Evolutionary conservation across 2,888 invertebrate species (phyloP).

Genomic region (Gortyna flavago): DNA sequence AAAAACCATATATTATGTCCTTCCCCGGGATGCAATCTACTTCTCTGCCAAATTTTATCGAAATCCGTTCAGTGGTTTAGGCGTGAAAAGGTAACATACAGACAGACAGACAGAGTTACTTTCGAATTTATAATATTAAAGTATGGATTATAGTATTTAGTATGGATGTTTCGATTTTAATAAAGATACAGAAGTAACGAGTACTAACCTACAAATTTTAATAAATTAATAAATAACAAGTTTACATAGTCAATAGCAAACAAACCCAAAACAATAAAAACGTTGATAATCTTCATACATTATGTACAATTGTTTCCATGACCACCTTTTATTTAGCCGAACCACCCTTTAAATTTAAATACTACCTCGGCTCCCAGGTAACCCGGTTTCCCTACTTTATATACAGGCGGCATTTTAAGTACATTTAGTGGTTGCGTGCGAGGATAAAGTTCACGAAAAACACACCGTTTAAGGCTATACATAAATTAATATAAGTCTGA

Average conservation of each 20-base stretch:
- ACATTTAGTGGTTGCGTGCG: constrained; percentile 57
- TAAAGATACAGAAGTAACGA: background rate
- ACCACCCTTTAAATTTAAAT: constrained; percentile 51
- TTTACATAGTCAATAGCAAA: background rate
- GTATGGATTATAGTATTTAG: too few species aligned
- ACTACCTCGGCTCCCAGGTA: constrained; percentile 12
- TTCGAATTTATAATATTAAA: too few species aligned
- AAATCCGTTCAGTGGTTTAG: too few species aligned
- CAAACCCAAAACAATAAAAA: background rate
- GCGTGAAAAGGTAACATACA: too few species aligned
- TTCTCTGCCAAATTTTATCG: too few species aligned
- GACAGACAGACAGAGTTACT: too few species aligned
- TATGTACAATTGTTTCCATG: constrained; percentile 21
- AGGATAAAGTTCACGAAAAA: constrained; percentile 57
- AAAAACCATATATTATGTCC: too few species aligned
- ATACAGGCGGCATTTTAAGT: constrained; percentile 52
- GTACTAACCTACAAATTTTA: background rate
- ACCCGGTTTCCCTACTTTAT: constrained; percentile 45
- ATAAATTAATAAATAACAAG: background rate
- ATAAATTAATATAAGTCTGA: constrained; percentile 45
- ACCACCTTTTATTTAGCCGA: constrained; percentile 41
- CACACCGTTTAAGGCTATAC: constrained; percentile 52
- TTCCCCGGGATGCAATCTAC: too few species aligned
- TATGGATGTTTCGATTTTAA: background rate
- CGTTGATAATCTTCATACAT: constrained; percentile 7